Base-by-base conservation (phyloP, 2,113 vertebrate species). In the Mixornis gularis region DNA sequence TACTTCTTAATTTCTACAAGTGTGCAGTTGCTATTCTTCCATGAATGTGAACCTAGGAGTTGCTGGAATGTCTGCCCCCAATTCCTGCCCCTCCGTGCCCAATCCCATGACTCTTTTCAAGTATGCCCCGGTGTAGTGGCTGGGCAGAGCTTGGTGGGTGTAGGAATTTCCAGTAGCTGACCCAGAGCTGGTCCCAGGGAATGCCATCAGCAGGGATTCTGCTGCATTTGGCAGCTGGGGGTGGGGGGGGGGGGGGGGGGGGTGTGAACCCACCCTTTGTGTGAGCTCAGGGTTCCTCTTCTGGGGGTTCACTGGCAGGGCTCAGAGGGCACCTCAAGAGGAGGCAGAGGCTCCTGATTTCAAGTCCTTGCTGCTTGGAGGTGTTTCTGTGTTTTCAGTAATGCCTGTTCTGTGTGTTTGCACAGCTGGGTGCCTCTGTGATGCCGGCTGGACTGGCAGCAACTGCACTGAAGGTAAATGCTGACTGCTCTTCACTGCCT, bases 381-480 rank as follows among this genome's bases (percentile, higher is more conserved):
- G 19, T 13, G n/a, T 51, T 12, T n/a, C 40, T 22, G 8, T 53
- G 6, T 9, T 29, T 46, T 78, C 43, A 46, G 17, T 91, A 43
- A 87, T 10, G 12, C 48, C 87, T 56, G 46, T 74, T 43, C 52
- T 36, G 29, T 56, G 40, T 97, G 56, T 97, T 86, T 95, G 46
- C 91, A 40, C 93, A 99, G 99, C 90, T 77, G 98, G 98, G 22
- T 99, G 99, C 93, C 95, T 81, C 22, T 99, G 99, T 62, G 98
- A 99, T 4, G 93, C 98, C 4, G 99, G 99, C 62, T 99, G 99
- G 99, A 98, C n/a, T 5, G 98, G 98, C 83, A 56, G 85, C 44
- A 98, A 98, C 97, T 99, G 99, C 96, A 98, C 97, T 17, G 94
- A 98, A 98, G 98, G 99, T 99, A 97, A 89, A 97, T 12, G 18